These are phyloP conservation scores for Aphidius colemani DNA, from an alignment of 2,888 invertebrate genomes.

Conservation along the genomic window DNA sequence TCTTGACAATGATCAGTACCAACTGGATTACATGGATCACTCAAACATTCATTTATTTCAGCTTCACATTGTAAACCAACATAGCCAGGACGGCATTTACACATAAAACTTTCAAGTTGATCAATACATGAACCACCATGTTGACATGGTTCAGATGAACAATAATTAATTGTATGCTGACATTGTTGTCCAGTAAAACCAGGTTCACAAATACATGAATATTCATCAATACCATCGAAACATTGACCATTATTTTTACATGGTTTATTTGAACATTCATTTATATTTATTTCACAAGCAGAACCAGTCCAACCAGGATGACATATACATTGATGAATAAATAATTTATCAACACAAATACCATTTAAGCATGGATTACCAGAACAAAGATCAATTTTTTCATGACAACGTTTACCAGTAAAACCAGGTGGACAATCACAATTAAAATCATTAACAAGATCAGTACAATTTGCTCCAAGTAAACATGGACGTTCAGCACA, in stretches of 20 bases:
- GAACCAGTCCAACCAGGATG: conserved; percentile 89
- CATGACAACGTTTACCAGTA: conserved; percentile 93
- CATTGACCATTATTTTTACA: conserved; percentile 94
- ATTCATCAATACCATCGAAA: conserved; percentile 83
- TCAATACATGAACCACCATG: conserved; percentile 89
- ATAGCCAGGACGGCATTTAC: conserved; percentile 91
- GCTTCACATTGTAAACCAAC: conserved; percentile 93
- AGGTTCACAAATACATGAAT: conserved; percentile 87
- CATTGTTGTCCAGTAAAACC: conserved; percentile 93
- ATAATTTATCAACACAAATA: conserved; percentile 87
- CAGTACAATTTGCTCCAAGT: conserved; percentile 89
- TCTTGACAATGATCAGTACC: conserved; percentile 92
- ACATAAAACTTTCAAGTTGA: conserved; percentile 86
- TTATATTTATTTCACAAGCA: conserved; percentile 86
- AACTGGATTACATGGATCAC: conserved; percentile 86
- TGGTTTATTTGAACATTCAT: conserved; percentile 86
- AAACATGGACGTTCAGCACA: conserved; percentile 92
- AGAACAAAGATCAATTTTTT: conserved; percentile 90
- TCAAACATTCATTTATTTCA: conserved; percentile 88
- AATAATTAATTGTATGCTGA: conserved; percentile 92
- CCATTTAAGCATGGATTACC: conserved; percentile 92
- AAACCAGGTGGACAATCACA: conserved; percentile 95
- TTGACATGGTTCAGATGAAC: conserved; percentile 86
- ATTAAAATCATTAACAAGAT: conserved; percentile 90
- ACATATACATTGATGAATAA: conserved; percentile 86